These are phyloP conservation scores for Ascaphus truei DNA, from an alignment of 2,113 vertebrate species.

Conservation along the genomic window DNA sequence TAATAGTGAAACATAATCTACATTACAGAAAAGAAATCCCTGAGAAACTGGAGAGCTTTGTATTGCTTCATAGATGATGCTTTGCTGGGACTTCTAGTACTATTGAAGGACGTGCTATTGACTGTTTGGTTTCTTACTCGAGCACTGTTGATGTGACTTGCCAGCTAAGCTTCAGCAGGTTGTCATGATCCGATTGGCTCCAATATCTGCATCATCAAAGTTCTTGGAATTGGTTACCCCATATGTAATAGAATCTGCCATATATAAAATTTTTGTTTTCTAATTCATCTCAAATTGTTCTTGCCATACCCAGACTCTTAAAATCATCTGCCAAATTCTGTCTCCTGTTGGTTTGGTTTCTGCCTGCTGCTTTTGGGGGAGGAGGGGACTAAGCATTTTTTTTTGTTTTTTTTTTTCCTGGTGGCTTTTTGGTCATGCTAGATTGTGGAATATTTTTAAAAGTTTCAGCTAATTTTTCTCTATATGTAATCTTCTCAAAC, in stretches of 20 bases:
- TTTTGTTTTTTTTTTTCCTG: slow-evolving; percentile 56
- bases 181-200: slow-evolving; percentile 55
- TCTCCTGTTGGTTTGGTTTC: slow-evolving; percentile 57
- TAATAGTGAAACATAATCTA: slow-evolving; percentile 86
- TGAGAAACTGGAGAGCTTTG: slow-evolving; percentile 91
- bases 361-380: slow-evolving; percentile 56
- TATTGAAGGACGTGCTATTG: slow-evolving; percentile 51
- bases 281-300: slow-evolving; percentile 61
- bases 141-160: slow-evolving; percentile 59
- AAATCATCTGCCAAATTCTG: slow-evolving; percentile 68
- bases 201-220: slow-evolving; percentile 50
- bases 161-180: slow-evolving; percentile 60
- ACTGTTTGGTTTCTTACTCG: slow-evolving; percentile 48
- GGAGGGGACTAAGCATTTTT: slow-evolving; percentile 55
- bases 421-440: slow-evolving; percentile 59
- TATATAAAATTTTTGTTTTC: slow-evolving; percentile 70
- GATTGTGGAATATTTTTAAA: slow-evolving; percentile 37
- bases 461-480: slow-evolving; percentile 36
- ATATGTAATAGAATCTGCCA: slow-evolving; percentile 65
- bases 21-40: slow-evolving; percentile 85
- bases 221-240: slow-evolving; percentile 56
- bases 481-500: slow-evolving; percentile 43
- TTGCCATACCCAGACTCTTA: slow-evolving; percentile 53
- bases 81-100: slow-evolving; percentile 37
- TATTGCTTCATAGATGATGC: slow-evolving; percentile 93